Evolutionary conservation across 2,888 invertebrate species (phyloP).

Genomic region (Diarsia rubi): DNA sequence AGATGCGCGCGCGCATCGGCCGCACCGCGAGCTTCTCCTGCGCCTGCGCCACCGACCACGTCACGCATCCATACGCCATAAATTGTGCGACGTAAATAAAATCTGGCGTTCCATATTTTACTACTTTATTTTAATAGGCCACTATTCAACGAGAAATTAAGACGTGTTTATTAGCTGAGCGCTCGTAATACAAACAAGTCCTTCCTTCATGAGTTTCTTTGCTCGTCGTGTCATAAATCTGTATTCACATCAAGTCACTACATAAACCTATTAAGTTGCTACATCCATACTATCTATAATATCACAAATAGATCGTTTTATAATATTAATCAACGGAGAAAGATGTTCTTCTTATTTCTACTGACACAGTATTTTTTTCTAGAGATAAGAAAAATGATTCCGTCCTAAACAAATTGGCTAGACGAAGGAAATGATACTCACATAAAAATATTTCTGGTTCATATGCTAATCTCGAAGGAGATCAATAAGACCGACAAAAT

Average conservation of each 20-base stretch:
- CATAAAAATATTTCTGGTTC: slow-evolving; percentile 51
- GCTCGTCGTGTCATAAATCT: slow-evolving; percentile 82
- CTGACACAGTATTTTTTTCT: slow-evolving; percentile 17
- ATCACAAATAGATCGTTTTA: slow-evolving; percentile 38
- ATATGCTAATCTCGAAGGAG: slow-evolving; percentile 46
- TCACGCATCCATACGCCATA: slow-evolving; percentile 84
- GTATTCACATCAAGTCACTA: slow-evolving; percentile 78
- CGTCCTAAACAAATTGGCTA: slow-evolving; percentile 31
- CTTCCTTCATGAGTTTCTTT: slow-evolving; percentile 84
- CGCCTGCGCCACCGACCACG: slow-evolving; percentile 68
- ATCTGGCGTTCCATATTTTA: slow-evolving; percentile 89
- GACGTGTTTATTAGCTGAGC: slow-evolving; percentile 88
- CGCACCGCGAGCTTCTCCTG: slow-evolving; percentile 58
- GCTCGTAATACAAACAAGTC: slow-evolving; percentile 87
- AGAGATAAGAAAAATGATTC: slow-evolving; percentile 16
- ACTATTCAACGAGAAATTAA: slow-evolving; percentile 89
- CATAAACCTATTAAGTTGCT: slow-evolving; percentile 71
- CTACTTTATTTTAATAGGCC: slow-evolving; percentile 90
- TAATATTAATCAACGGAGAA: slow-evolving; percentile 12
- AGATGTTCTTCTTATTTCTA: slow-evolving; percentile 26
- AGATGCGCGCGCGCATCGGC: slow-evolving; percentile 73
- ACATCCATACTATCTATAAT: slow-evolving; percentile 41
- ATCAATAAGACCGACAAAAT: slow-evolving; percentile 56
- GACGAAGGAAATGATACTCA: slow-evolving; percentile 37
- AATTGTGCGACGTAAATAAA: slow-evolving; percentile 88